Percentiles rank a stretch among this genome's conserved stretches.
Evolutionary conservation across 2,888 invertebrate genomes (phyloP).

Genomic region (Rhaphigaster nebulosa): DNA sequence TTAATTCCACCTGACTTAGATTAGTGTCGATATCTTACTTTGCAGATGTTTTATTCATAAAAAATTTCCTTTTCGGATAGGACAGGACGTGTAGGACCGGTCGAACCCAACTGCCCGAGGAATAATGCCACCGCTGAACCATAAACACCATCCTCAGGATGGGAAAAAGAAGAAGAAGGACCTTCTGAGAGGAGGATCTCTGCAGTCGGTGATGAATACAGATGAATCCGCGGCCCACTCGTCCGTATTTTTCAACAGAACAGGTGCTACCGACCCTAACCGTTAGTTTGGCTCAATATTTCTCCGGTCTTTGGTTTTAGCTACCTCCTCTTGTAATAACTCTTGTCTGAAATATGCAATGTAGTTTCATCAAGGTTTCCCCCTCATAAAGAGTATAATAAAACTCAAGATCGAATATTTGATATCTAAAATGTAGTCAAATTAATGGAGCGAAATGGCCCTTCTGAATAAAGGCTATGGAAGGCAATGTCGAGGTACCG

Average conservation of each 20-base stretch:
- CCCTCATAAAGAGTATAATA: no score
- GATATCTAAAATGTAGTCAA: no score
- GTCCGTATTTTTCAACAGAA: neutral
- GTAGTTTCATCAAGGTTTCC: no score
- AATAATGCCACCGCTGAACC: neutral
- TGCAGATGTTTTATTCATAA: constrained; percentile 4
- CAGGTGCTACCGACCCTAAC: neutral
- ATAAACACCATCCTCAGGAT: constrained; percentile 17
- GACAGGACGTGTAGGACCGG: neutral
- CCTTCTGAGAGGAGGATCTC: neutral
- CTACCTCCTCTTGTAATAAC: neutral
- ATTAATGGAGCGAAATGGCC: no score
- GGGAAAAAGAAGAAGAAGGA: neutral
- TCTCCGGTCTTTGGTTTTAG: neutral
- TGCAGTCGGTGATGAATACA: neutral
- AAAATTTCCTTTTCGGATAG: neutral
- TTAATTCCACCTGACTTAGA: neutral
- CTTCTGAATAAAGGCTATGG: no score
- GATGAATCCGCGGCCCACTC: neutral
- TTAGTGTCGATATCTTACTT: constrained; percentile 7
- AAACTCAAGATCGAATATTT: no score
- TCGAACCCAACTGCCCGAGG: neutral
- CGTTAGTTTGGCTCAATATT: neutral
- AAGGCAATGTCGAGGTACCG: no score
- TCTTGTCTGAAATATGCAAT: no score